phyloP scores from a whole-genome alignment of 2,888 invertebrate genomes.

The Deilephila porcellus region DNA sequence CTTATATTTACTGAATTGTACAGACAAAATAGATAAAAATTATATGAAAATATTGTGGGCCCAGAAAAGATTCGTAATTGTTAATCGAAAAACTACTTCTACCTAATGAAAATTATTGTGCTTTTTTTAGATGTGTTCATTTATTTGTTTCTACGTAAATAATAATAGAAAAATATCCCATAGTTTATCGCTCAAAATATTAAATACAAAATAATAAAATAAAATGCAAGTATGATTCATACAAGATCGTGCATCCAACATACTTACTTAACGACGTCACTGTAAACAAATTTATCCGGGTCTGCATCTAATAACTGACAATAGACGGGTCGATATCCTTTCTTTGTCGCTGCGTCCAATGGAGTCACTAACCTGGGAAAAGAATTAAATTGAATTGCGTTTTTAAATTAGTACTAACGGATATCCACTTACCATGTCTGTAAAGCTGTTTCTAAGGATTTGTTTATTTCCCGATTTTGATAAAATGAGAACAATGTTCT shows the following conservation, averaged over 20 bases:
- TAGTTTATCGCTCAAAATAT: background rate
- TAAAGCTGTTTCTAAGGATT: conserved; percentile 59
- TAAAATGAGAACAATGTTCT: conserved; percentile 88
- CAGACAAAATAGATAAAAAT: background rate
- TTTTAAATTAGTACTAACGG: background rate
- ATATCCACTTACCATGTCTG: conserved; percentile 63
- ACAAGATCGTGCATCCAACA: background rate
- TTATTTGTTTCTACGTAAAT: too few species aligned
- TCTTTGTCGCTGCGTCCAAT: conserved; percentile 50
- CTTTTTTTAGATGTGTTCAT: too few species aligned
- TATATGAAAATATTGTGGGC: too few species aligned
- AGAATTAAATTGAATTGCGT: conserved; percentile 17
- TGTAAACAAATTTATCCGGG: conserved; percentile 83
- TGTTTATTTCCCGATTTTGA: conserved; percentile 73
- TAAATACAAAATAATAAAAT: conserved; percentile 1
- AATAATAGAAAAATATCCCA: too few species aligned
- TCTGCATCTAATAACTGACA: conserved; percentile 83
- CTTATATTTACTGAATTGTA: background rate
- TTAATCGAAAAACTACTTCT: too few species aligned
- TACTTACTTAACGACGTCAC: conserved; percentile 75
- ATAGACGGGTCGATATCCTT: conserved; percentile 83
- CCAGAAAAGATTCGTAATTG: too few species aligned
- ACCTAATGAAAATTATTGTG: too few species aligned
- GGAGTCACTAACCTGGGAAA: conserved; percentile 60
- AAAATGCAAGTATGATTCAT: conserved; percentile 28